Evolutionary conservation across 2,113 vertebrate genomes (phyloP).

Genomic region (Ophiodon elongatus): DNA sequence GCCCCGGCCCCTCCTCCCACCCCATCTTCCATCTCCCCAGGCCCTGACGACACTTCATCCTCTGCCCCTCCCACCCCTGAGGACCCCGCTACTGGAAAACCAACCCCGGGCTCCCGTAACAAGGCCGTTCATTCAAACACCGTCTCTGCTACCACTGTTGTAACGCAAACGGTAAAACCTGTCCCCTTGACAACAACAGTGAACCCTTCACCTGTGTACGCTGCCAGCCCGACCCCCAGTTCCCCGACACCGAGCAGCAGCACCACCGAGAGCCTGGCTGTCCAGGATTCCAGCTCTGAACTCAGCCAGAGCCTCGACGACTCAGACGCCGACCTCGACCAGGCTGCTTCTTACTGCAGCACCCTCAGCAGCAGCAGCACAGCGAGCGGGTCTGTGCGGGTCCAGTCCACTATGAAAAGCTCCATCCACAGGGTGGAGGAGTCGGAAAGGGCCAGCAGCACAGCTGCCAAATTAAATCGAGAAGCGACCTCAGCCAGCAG

Average conservation of each 20-base stretch:
- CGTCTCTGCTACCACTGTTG: conserved; percentile 29
- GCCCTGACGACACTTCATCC: conserved; percentile 50
- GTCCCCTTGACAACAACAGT: conserved; percentile 13
- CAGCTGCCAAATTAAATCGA: conserved; percentile 30
- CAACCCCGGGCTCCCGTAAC: conserved; percentile 33
- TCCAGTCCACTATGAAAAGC: conserved; percentile 2
- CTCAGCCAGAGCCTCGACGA: conserved; percentile 86
- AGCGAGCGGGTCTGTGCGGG: conserved; percentile 46
- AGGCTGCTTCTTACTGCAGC: conserved; percentile 73
- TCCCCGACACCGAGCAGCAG: conserved; percentile 78
- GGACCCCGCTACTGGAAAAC: conserved; percentile 27
- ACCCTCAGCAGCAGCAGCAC: conserved; percentile 79
- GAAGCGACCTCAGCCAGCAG: conserved; percentile 49
- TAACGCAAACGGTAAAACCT: conserved; percentile 36
- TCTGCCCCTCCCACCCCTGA: conserved; percentile 47
- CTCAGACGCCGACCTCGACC: conserved; percentile 86
- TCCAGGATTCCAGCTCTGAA: conserved; percentile 86
- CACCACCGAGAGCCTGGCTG: conserved; percentile 66
- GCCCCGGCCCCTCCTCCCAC: conserved; percentile 87
- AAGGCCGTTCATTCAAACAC: conserved; percentile 45
- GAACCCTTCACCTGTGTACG: conserved; percentile 29
- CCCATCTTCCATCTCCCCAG: conserved; percentile 53
- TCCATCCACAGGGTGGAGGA: conserved; percentile 28
- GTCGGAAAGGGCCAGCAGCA: conserved; percentile 12
- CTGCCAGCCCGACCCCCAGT: conserved; percentile 80